These are phyloP conservation scores for Rutpela maculata DNA, from an alignment of 2,888 invertebrate genomes.

Conservation along the genomic window DNA sequence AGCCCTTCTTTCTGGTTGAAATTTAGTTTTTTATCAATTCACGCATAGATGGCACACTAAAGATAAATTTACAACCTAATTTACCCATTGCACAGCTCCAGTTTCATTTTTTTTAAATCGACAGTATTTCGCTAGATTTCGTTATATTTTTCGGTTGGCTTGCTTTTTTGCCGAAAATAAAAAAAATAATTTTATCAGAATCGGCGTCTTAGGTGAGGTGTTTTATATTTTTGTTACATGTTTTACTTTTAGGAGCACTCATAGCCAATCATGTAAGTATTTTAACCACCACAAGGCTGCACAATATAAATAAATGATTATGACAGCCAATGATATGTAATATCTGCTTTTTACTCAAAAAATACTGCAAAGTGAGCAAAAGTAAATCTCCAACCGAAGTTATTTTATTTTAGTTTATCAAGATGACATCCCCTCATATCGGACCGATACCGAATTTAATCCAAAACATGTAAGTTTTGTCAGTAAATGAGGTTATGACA, in stretches of 20 bases:
- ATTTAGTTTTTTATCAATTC: too few species aligned
- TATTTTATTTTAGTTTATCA: slow-evolving; percentile 30
- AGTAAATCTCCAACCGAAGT: background rate
- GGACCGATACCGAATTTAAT: slow-evolving; percentile 61
- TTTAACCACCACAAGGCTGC: background rate
- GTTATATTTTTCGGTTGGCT: slow-evolving; percentile 30
- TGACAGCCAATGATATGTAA: background rate
- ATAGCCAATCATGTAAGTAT: slow-evolving; percentile 24
- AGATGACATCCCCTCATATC: slow-evolving; percentile 61
- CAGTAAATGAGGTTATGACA: slow-evolving; percentile 10
- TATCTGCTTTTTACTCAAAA: background rate
- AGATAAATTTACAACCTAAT: background rate
- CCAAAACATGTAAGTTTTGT: slow-evolving; percentile 66
- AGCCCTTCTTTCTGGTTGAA: too few species aligned
- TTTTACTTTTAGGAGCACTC: slow-evolving; percentile 2
- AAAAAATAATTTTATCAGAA: slow-evolving; percentile 10
- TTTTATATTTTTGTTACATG: slow-evolving; percentile 32
- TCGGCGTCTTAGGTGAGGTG: slow-evolving; percentile 14
- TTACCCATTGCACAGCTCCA: background rate
- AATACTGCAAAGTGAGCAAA: background rate
- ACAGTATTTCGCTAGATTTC: slow-evolving; percentile 16
- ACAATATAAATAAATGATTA: background rate
- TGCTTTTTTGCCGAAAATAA: slow-evolving; percentile 37
- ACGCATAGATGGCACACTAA: background rate
- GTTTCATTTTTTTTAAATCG: background rate